phyloP scores from a whole-genome alignment of 2,113 vertebrate species.

The Leucosticte australis region DNA sequence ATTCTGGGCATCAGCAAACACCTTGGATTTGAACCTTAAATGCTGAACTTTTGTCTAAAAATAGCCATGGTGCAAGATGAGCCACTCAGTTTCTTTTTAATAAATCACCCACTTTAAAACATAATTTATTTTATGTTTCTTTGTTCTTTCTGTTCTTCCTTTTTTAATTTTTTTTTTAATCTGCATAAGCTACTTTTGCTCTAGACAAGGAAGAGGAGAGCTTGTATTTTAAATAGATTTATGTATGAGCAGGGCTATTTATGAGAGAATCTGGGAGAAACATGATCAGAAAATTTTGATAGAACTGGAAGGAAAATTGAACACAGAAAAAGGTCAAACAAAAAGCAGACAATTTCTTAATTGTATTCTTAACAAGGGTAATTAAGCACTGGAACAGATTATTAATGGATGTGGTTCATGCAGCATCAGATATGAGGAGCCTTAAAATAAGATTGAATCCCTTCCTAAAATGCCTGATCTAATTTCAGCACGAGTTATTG shows the following conservation, averaged over 20 bases:
- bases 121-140: not conserved
- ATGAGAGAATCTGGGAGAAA: not conserved
- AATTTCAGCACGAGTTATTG: slow-evolving; percentile 1
- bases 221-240: not conserved
- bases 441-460: not conserved
- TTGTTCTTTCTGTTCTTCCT: not conserved
- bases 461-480: not conserved
- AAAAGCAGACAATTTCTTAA: slow-evolving; percentile 20
- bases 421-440: not conserved
- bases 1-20: not conserved
- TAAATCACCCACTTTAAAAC: not conserved
- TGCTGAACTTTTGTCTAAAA: not conserved
- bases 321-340: not conserved
- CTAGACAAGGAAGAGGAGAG: not conserved
- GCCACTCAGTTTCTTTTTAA: not conserved
- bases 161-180: not conserved
- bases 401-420: slow-evolving; percentile 17
- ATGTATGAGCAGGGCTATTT: not conserved
- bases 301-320: not conserved
- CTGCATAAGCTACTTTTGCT: not conserved
- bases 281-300: not conserved
- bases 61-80: not conserved
- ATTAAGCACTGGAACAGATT: slow-evolving; percentile 38
- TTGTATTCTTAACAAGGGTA: slow-evolving; percentile 37
- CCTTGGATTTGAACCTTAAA: not conserved